phyloP scores from a whole-genome alignment of 2,888 invertebrate species.

The Drosophila pseudotalamancana region DNA sequence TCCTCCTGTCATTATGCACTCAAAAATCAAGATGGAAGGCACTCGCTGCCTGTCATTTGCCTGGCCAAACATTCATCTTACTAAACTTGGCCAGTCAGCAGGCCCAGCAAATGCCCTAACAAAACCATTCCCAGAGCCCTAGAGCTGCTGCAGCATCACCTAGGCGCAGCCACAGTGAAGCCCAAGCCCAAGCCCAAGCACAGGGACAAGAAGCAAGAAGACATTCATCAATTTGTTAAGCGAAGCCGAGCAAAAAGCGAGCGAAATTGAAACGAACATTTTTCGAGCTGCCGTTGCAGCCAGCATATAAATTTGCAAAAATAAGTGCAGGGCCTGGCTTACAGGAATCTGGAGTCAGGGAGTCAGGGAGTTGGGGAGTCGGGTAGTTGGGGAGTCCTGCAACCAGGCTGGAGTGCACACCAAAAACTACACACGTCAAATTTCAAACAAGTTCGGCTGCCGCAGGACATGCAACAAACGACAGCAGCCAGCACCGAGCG shows the following conservation, averaged over 20 bases:
- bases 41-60: conserved; percentile 74
- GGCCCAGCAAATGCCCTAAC: conserved; percentile 13
- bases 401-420: background rate
- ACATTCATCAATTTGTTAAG: conserved; percentile 77
- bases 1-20: conserved; percentile 74
- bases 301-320: conserved; percentile 72
- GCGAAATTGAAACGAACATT: conserved; percentile 76
- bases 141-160: background rate
- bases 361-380: too few species aligned
- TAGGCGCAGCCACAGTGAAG: background rate
- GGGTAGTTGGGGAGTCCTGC: too few species aligned
- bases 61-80: conserved; percentile 73
- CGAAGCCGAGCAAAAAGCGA: conserved; percentile 44
- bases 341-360: background rate
- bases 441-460: conserved; percentile 74
- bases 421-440: conserved; percentile 74
- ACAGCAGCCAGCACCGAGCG: conserved; percentile 13
- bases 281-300: conserved; percentile 56
- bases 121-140: background rate
- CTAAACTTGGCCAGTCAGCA: conserved; percentile 65
- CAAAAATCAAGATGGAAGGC: conserved; percentile 77
- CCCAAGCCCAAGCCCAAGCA: conserved; percentile 3
- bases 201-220: conserved; percentile 43
- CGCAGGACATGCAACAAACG: conserved; percentile 75
- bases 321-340: conserved; percentile 60